A percentile compares a stretch with the other conserved stretches of the same genome.
Conservation (phyloP, 1,140 invertebrate genomes). For the Liolophura sinensis region DNA sequence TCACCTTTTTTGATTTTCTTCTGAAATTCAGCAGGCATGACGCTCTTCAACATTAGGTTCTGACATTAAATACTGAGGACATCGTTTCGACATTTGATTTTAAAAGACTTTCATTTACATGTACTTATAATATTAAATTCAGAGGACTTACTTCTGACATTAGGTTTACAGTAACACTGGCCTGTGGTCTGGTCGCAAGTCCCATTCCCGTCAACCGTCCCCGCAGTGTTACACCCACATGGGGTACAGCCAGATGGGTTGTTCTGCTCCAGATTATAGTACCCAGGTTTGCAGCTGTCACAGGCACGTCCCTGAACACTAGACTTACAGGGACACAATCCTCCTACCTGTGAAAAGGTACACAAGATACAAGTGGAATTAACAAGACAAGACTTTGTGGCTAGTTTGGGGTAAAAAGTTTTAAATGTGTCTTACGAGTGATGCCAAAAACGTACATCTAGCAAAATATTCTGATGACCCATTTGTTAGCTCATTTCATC, state of each 20-base stretch:
- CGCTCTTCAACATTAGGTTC: too few relatives aligned
- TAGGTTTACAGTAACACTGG: slow-evolving; percentile 54
- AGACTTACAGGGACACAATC: slow-evolving; percentile 91
- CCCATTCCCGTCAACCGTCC: slow-evolving; percentile 62
- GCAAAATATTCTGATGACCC: too few relatives aligned
- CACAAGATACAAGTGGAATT: slow-evolving; percentile 9
- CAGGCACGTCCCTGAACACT: slow-evolving; percentile 92
- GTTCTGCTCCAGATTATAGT: slow-evolving; percentile 85
- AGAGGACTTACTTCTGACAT: slow-evolving; percentile 66
- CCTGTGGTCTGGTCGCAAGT: slow-evolving; percentile 45
- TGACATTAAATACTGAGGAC: too few relatives aligned
- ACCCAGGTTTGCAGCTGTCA: slow-evolving; percentile 84
- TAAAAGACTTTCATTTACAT: too few relatives aligned
- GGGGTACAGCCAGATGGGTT: slow-evolving; percentile 69
- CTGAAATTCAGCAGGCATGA: too few relatives aligned
- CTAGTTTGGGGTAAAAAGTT: neutral
- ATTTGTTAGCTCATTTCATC: too few relatives aligned
- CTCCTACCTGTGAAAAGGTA: slow-evolving; percentile 68
- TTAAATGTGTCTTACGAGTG: too few relatives aligned
- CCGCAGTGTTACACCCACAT: slow-evolving; percentile 47
- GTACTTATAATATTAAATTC: too few relatives aligned
- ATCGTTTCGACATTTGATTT: too few relatives aligned
- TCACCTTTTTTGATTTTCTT: too few relatives aligned
- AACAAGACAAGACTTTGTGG: neutral
- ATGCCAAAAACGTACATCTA: too few relatives aligned